A percentile compares a stretch with the other conserved stretches of the same genome.
phyloP scores from a whole-genome alignment of 2,888 invertebrate species.

The Dascillus cervinus region DNA sequence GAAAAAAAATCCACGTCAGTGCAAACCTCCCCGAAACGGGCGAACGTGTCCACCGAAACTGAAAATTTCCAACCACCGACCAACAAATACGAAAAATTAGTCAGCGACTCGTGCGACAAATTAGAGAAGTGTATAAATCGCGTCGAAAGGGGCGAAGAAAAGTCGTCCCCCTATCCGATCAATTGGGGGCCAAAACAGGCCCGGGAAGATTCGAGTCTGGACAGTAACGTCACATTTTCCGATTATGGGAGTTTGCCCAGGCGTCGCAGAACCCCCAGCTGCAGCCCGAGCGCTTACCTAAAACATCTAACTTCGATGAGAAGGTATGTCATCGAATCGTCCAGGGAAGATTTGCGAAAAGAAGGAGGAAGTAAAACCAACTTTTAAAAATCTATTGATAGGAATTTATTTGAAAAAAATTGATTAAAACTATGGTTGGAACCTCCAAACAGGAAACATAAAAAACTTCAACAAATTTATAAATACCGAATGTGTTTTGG shows the following conservation, averaged over 20 bases:
- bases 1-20: constrained; percentile 8
- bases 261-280: constrained; percentile 25
- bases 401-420: too few species aligned
- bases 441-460: too few species aligned
- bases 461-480: too few species aligned
- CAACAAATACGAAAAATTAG: constrained; percentile 36
- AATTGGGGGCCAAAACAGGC: constrained; percentile 4
- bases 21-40: constrained; percentile 7
- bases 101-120: constrained; percentile 35
- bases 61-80: constrained; percentile 22
- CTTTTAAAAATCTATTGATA: too few species aligned
- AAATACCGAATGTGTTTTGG: too few species aligned
- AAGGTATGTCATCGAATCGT: constrained; percentile 47
- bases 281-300: constrained; percentile 50
- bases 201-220: constrained; percentile 34
- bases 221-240: constrained; percentile 35
- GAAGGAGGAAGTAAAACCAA: constrained; percentile 21
- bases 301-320: constrained; percentile 51
- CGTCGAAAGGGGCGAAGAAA: constrained; percentile 6
- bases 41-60: constrained; percentile 9
- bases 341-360: constrained; percentile 41
- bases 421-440: too few species aligned
- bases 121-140: constrained; percentile 33
- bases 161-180: constrained; percentile 2
- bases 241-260: constrained; percentile 40